Evolutionary conservation across 35 echinoderm and acorn worm genomes (phyloP).

Genomic region (Apostichopus japonicus): DNA sequence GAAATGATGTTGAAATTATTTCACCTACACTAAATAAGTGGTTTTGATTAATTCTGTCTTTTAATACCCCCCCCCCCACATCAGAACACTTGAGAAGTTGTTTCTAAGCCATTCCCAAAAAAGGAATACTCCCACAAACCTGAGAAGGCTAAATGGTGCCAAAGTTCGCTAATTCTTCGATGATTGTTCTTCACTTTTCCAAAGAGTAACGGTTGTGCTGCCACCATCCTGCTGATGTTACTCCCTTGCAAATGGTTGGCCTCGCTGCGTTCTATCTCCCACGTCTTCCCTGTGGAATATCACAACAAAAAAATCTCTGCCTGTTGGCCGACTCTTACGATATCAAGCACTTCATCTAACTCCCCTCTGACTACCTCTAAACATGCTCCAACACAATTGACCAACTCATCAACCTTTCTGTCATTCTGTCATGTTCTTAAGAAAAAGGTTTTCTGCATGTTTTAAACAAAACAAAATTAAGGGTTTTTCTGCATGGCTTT

Average conservation of each 20-base stretch:
- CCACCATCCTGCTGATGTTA: slow-evolving; percentile 58
- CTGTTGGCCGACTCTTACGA: neutral
- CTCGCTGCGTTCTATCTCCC: slow-evolving; percentile 59
- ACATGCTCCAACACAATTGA: neutral
- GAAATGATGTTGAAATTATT: no score
- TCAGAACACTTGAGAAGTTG: no score
- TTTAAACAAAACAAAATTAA: no score
- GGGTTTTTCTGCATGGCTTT: no score
- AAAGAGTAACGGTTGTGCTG: slow-evolving; percentile 90
- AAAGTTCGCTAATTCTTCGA: slow-evolving; percentile 87
- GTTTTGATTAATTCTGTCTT: no score
- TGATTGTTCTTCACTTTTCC: slow-evolving; percentile 88
- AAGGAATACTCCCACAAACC: slow-evolving; percentile 42
- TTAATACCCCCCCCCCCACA: no score
- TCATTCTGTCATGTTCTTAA: neutral
- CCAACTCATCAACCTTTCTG: neutral
- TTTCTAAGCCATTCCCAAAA: no score
- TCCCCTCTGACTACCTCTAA: neutral
- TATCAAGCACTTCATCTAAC: neutral
- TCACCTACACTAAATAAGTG: no score
- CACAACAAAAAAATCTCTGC: neutral
- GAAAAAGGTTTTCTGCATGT: no score
- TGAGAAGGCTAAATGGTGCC: slow-evolving; percentile 85
- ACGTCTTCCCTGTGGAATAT: slow-evolving; percentile 60
- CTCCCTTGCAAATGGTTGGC: slow-evolving; percentile 62